Conservation (phyloP, 2,797 vertebrate genomes). For the Pteronotus mesoamericanus region DNA sequence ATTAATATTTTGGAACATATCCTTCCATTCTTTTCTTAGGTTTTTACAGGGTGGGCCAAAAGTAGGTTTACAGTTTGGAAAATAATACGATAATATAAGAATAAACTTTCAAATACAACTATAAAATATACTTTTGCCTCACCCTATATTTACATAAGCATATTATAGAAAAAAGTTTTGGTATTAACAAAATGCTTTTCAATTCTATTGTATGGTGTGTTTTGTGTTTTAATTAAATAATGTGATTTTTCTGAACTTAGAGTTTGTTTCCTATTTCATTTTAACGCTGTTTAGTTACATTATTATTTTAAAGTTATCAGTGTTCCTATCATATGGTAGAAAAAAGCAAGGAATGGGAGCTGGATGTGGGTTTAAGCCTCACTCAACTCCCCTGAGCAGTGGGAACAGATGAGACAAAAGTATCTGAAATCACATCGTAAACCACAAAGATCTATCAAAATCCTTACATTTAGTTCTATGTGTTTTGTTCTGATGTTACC, state of each 20-base stretch:
- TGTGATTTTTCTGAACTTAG: neutral
- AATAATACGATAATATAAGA: neutral
- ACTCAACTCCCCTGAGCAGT: neutral
- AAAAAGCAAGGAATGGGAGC: neutral
- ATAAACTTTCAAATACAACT: neutral
- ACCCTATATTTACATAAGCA: neutral
- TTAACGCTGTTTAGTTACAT: neutral
- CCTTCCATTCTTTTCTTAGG: neutral
- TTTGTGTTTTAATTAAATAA: neutral
- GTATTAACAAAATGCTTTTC: neutral
- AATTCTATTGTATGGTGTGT: neutral
- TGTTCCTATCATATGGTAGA: neutral
- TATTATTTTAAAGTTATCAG: neutral
- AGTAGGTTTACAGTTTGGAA: neutral
- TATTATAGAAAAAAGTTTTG: neutral
- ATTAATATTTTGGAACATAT: neutral
- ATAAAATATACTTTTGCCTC: neutral
- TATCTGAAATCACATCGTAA: neutral
- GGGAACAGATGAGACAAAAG: neutral
- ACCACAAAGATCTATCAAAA: neutral
- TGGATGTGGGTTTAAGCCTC: neutral
- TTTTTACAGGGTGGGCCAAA: neutral
- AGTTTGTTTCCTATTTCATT: constrained; percentile 3
- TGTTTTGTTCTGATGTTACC: neutral
- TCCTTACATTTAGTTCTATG: neutral